These are phyloP conservation scores for Halocaridina rubra DNA, from an alignment of 2,888 invertebrate species.

Conservation along the genomic window DNA sequence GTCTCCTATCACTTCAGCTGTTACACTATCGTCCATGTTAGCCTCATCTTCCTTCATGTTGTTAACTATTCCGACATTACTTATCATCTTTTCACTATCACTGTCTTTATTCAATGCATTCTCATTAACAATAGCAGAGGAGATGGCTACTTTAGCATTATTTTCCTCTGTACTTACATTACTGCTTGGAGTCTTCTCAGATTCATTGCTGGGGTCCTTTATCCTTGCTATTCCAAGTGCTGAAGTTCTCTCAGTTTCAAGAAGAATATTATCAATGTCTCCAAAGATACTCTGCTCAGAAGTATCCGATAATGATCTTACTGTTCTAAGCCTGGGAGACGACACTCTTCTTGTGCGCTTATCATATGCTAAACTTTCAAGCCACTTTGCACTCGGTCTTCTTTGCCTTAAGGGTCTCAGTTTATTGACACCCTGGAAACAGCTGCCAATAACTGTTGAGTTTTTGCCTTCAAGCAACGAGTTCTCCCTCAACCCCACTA, in stretches of 20 bases:
- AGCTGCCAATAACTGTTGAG: not conserved
- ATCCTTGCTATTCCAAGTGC: not conserved
- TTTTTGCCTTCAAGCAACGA: not conserved
- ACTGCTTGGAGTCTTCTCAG: too few species aligned
- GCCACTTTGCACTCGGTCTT: constrained; percentile 27
- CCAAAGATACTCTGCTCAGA: not conserved
- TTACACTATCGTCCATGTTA: too few species aligned
- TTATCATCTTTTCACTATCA: too few species aligned
- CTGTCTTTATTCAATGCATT: too few species aligned
- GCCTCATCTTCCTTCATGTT: too few species aligned
- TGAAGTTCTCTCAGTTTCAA: not conserved
- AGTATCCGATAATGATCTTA: not conserved
- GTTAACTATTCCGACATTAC: too few species aligned
- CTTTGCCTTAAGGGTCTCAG: constrained; percentile 31
- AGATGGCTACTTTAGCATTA: too few species aligned
- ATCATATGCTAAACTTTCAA: constrained; percentile 33
- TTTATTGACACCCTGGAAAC: too few species aligned
- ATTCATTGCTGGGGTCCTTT: not conserved
- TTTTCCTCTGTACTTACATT: too few species aligned
- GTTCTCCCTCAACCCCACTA: not conserved
- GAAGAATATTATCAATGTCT: not conserved
- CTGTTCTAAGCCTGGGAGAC: not conserved
- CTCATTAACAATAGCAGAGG: too few species aligned
- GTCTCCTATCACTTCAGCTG: too few species aligned
- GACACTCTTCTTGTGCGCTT: constrained; percentile 1